Evolutionary conservation across 2,888 invertebrate genomes (phyloP), one percentile per base, ranked within the genome.

Genomic region (Leptopterna dolabrata): DNA sequence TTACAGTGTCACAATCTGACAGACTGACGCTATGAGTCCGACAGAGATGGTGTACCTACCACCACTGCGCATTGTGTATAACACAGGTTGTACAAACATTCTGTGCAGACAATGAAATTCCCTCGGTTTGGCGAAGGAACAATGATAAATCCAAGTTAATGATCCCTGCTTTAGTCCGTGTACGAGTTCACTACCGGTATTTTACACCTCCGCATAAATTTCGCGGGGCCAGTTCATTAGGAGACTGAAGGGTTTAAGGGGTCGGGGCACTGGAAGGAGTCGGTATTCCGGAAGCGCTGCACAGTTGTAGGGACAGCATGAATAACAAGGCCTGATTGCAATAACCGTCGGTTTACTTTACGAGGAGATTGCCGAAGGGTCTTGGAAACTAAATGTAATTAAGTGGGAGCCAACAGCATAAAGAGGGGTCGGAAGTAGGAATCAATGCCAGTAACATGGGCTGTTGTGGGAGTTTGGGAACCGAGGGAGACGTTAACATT

Each of bases 311-410:
- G 73, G 36, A 30, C 73, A 76, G 73, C 73, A 76, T 76, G 73
- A 76, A 76, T 76, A 76, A 76, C 73, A 76, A 76, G 73, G 41
- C 29, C 73, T 76, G 73, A 76, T 76, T 76, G 73, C n/a, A 36
- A 76, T 76, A 76, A 76, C 73, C 36, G 41, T 41, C 73, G 73
- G 73, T 76, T 76, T 76, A 76, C 73, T 76, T 76, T 76, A 76
- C 73, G 73, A 76, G 41, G 73, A 76, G 73, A 76, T 16, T 41
- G 73, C 73, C 30, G 19, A 76, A 29, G 41, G 73, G 36, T 41
- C 19, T 19, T 30, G 73, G 73, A 41, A 76, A 76, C 36, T 41
- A 76, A 76, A 76, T 76, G 73, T 76, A 76, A 76, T 76, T 76
- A 76, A 76, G 19, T 63, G 63, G 63, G 63, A 63, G 63, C 63